phyloP scores from a whole-genome alignment of 2,888 invertebrate species.

The Deilephila elpenor region DNA sequence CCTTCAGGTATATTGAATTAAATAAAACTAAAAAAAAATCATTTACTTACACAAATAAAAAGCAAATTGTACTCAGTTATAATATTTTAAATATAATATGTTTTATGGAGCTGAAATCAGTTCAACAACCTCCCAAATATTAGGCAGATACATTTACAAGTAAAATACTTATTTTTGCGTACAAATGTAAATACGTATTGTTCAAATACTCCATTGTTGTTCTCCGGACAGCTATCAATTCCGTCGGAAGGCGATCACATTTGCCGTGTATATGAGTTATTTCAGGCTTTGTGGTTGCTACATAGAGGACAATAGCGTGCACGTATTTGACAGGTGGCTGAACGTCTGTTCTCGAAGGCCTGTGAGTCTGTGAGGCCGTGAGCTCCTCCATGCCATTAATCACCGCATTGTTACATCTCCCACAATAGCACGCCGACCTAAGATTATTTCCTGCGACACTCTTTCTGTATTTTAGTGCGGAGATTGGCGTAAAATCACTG shows the following conservation, averaged over 20 bases:
- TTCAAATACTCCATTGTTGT: background rate
- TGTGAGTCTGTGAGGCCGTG: conserved; percentile 27
- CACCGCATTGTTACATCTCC: conserved; percentile 54
- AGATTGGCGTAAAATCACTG: conserved; percentile 29
- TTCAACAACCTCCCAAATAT: no score
- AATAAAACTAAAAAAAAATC: background rate
- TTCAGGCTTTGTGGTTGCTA: conserved; percentile 29
- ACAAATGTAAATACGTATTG: no score
- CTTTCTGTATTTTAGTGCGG: conserved; percentile 46
- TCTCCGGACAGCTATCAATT: conserved; percentile 6
- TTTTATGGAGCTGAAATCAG: no score
- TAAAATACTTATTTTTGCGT: no score
- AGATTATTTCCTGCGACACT: conserved; percentile 46
- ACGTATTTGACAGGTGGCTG: conserved; percentile 33
- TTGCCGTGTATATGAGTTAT: conserved; percentile 21
- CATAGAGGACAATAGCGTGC: conserved; percentile 40
- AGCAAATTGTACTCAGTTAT: background rate
- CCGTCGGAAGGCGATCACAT: conserved; percentile 5
- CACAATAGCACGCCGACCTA: conserved; percentile 49
- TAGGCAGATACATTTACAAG: no score
- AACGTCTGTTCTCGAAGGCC: conserved; percentile 41
- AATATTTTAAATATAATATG: no score
- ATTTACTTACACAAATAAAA: background rate
- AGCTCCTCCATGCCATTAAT: conserved; percentile 52
- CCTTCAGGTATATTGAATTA: background rate